Percentiles rank a stretch among this genome's conserved stretches.
Evolutionary conservation across 2,113 vertebrate species (phyloP).

Genomic region (Hippocampus guttulatus): DNA sequence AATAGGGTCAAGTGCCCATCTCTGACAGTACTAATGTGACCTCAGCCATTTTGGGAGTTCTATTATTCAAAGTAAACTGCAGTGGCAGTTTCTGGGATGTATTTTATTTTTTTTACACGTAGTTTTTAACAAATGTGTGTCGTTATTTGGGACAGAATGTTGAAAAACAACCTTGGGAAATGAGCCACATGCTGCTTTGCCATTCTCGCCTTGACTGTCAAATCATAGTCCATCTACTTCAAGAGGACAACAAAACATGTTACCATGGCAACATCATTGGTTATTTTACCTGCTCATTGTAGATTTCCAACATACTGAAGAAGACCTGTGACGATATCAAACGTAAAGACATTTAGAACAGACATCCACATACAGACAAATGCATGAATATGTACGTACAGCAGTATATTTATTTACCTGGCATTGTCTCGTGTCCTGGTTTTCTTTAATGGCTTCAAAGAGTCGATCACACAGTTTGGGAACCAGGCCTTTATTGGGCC

Average conservation of each 20-base stretch:
- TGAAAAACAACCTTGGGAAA: no score
- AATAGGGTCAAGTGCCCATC: no score
- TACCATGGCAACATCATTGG: neutral
- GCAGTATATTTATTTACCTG: conserved; percentile 60
- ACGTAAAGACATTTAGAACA: conserved; percentile 2
- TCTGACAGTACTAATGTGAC: no score
- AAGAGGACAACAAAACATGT: neutral
- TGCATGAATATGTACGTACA: neutral
- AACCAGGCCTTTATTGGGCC: conserved; percentile 79
- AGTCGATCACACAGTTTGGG: conserved; percentile 77
- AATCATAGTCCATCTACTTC: no score
- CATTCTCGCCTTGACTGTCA: no score
- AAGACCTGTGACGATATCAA: conserved; percentile 67
- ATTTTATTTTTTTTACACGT: no score
- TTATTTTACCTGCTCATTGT: conserved; percentile 80
- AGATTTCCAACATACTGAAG: conserved; percentile 89
- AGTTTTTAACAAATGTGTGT: no score
- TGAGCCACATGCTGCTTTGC: no score
- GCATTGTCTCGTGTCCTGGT: conserved; percentile 69
- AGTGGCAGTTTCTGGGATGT: no score
- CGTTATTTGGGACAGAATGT: no score
- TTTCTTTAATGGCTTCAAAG: conserved; percentile 71
- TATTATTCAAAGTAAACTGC: no score
- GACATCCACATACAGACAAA: neutral
- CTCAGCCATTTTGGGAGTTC: no score